phyloP scores from a whole-genome alignment of 2,113 vertebrate species.

The Amphiprion percula region DNA sequence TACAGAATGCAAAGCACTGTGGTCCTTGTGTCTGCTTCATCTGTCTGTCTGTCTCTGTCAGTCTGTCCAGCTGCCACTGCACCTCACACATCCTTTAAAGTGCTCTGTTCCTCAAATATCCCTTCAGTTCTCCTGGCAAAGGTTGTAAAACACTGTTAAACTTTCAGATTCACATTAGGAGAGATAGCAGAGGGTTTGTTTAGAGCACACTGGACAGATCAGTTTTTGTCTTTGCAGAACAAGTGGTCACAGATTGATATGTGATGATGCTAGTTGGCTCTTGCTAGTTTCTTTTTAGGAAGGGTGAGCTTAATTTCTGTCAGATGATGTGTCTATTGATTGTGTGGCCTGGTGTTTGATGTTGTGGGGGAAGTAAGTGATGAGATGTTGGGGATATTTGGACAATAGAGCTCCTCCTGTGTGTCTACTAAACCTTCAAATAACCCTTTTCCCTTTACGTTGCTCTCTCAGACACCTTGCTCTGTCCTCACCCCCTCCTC shows the following conservation, averaged over 20 bases:
- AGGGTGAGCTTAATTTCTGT: neutral
- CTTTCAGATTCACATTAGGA: conserved; percentile 9
- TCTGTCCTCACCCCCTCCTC: conserved; percentile 87
- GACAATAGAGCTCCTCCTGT: conserved; percentile 91
- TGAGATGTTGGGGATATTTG: conserved; percentile 92
- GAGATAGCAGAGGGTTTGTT: conserved; percentile 19
- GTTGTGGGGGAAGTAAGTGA: conserved; percentile 1
- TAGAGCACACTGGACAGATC: conserved; percentile 26
- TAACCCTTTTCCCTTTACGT: conserved; percentile 92
- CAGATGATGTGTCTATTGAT: conserved; percentile 27
- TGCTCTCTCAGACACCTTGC: conserved; percentile 94
- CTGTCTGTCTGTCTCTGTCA: conserved; percentile 79
- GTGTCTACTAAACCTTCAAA: conserved; percentile 91
- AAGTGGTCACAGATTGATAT: neutral
- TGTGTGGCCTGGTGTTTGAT: conserved; percentile 37
- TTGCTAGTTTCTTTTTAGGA: neutral
- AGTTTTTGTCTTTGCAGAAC: conserved; percentile 7
- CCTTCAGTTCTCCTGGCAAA: conserved; percentile 73
- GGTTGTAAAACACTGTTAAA: conserved; percentile 15
- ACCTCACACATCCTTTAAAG: conserved; percentile 85
- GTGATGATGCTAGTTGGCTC: neutral
- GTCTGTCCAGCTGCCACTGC: conserved; percentile 81
- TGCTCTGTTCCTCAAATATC: conserved; percentile 95
- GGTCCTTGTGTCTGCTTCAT: conserved; percentile 99
- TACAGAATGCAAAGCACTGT: conserved; percentile 91